Evolutionary conservation across 64 coral and sea anemone species (phyloP).

Genomic region (Dendronephthya gigantea): DNA sequence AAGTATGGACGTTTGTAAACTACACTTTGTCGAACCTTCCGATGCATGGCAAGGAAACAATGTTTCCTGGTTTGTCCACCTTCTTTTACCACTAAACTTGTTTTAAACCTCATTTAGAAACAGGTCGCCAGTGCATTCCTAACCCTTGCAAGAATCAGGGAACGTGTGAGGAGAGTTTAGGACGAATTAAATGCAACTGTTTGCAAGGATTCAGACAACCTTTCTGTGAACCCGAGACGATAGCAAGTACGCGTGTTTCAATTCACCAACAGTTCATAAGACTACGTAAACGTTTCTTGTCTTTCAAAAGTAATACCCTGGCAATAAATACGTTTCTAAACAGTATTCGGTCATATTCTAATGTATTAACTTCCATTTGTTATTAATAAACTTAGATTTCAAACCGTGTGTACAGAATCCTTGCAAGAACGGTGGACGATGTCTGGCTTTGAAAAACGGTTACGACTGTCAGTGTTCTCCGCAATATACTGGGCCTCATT

Average conservation of each 20-base stretch:
- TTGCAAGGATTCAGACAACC: conserved; percentile 10
- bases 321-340: too few relatives aligned
- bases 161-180: not conserved
- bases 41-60: too few relatives aligned
- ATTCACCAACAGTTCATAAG: not conserved
- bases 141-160: conserved; percentile 3
- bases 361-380: too few relatives aligned
- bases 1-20: not conserved
- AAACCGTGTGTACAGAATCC: not conserved
- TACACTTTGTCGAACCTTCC: too few relatives aligned
- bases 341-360: too few relatives aligned
- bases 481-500: not conserved
- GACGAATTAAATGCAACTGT: not conserved
- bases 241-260: not conserved
- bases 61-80: too few relatives aligned
- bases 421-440: not conserved
- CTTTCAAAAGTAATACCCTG: too few relatives aligned
- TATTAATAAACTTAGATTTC: not conserved
- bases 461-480: conserved; percentile 5
- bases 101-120: not conserved
- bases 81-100: not conserved
- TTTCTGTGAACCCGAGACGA: not conserved
- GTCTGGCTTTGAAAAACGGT: not conserved
- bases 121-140: not conserved
- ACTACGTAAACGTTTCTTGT: too few relatives aligned